Evolutionary conservation across 2,888 invertebrate species (phyloP).

Genomic region (Sinopyrophorus schimmeli): DNA sequence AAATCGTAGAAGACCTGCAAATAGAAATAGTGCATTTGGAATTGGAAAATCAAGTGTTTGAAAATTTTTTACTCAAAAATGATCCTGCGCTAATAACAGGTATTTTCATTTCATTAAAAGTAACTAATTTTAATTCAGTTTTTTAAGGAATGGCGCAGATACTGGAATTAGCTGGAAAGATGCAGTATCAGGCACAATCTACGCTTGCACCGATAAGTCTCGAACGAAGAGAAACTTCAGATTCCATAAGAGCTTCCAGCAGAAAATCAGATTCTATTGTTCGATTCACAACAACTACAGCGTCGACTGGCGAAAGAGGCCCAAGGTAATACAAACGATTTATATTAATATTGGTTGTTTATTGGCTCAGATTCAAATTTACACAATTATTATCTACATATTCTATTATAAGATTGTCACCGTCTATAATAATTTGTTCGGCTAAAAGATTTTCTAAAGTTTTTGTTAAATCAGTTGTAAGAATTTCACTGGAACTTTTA

Average conservation of each 20-base stretch:
- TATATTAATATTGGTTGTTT: neutral
- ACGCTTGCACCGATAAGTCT: neutral
- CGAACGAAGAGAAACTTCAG: slow-evolving; percentile 13
- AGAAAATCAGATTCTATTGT: slow-evolving; percentile 17
- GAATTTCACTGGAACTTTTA: slow-evolving; percentile 59
- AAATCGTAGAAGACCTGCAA: slow-evolving; percentile 34
- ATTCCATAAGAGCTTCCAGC: slow-evolving; percentile 14
- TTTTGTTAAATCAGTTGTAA: slow-evolving; percentile 61
- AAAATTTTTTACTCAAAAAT: slow-evolving; percentile 38
- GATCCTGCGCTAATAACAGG: slow-evolving; percentile 38
- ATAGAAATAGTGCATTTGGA: slow-evolving; percentile 35
- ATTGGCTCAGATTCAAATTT: slow-evolving; percentile 10
- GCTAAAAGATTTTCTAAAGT: slow-evolving; percentile 60
- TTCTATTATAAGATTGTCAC: slow-evolving; percentile 67
- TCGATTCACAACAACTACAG: slow-evolving; percentile 13
- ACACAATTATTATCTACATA: slow-evolving; percentile 56
- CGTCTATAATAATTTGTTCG: slow-evolving; percentile 61
- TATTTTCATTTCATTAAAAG: slow-evolving; percentile 10
- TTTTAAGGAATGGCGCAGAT: slow-evolving; percentile 33
- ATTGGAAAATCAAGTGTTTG: slow-evolving; percentile 43
- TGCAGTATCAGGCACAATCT: slow-evolving; percentile 25
- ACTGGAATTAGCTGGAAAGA: slow-evolving; percentile 33
- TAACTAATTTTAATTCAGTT: neutral
- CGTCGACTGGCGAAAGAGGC: slow-evolving; percentile 17
- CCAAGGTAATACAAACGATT: slow-evolving; percentile 17